Evolutionary conservation across 1,140 invertebrate genomes (phyloP).

Genomic region (Neomicropteryx cornuta): DNA sequence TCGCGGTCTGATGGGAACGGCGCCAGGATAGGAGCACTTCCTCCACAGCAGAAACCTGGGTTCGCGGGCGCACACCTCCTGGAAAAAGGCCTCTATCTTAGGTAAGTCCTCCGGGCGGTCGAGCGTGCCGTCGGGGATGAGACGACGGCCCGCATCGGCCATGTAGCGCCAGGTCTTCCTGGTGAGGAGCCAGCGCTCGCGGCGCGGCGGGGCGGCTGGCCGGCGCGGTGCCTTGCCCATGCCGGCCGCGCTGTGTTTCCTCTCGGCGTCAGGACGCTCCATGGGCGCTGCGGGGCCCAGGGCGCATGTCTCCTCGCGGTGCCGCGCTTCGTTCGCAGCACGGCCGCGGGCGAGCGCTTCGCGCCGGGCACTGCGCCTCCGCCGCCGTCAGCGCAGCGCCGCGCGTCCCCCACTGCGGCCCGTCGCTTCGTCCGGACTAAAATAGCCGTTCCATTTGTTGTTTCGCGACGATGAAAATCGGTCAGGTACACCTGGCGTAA

Average conservation of each 20-base stretch:
- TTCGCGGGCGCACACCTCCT: constrained; percentile 66
- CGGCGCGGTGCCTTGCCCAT: constrained; percentile 41
- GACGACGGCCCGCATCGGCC: constrained; percentile 73
- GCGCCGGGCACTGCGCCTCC: constrained; percentile 7
- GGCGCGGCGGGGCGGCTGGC: constrained; percentile 47
- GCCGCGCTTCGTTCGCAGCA: constrained; percentile 20
- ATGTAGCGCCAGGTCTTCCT: constrained; percentile 85
- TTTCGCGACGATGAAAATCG: too few relatives aligned
- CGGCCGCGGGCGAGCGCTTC: constrained; percentile 4
- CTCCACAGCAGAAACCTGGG: constrained; percentile 70
- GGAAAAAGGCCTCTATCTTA: constrained; percentile 72
- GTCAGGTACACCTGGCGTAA: too few relatives aligned
- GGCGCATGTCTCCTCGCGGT: constrained; percentile 19
- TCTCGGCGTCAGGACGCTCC: constrained; percentile 19
- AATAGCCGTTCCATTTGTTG: constrained; percentile 18
- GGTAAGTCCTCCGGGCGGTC: constrained; percentile 62
- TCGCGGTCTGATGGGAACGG: constrained; percentile 42
- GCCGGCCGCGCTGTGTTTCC: constrained; percentile 3
- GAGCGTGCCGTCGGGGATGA: constrained; percentile 65
- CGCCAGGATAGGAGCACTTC: constrained; percentile 67
- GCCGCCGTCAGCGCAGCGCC: constrained; percentile 7
- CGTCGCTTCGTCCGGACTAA: constrained; percentile 4
- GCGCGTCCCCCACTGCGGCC: constrained; percentile 1
- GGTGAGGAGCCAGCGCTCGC: constrained; percentile 75
- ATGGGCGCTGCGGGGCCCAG: constrained; percentile 22